A percentile compares a stretch with the other conserved stretches of the same genome.
Conservation (phyloP, 2,888 invertebrate genomes). For the Ariolimax columbianus region DNA sequence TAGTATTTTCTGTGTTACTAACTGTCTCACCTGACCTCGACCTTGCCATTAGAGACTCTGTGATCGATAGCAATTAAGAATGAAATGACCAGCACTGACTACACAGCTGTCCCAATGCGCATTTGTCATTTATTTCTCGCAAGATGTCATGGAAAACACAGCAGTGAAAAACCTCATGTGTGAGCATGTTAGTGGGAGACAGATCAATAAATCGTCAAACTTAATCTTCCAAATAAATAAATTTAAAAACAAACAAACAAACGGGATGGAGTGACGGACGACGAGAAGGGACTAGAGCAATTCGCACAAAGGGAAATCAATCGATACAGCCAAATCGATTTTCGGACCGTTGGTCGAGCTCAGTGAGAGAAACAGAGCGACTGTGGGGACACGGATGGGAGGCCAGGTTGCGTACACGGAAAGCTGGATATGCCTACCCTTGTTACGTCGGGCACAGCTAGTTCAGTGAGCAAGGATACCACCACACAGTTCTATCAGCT, state of each 20-base stretch:
- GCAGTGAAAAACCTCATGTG: no score
- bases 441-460: background rate
- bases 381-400: background rate
- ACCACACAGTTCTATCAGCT: no score
- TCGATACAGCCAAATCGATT: background rate
- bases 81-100: no score
- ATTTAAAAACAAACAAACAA: background rate
- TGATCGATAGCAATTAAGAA: no score
- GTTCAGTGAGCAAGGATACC: no score
- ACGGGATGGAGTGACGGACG: background rate
- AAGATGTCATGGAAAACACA: no score
- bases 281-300: background rate
- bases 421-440: background rate
- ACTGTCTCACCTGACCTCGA: no score
- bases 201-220: background rate
- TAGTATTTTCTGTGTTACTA: no score
- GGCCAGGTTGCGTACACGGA: background rate
- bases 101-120: no score
- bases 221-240: background rate
- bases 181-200: background rate
- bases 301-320: background rate
- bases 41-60: no score
- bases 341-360: background rate
- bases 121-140: no score
- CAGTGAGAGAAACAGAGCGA: background rate